phyloP scores from a whole-genome alignment of 2,888 invertebrate species.

The Cylloceria caligata region DNA sequence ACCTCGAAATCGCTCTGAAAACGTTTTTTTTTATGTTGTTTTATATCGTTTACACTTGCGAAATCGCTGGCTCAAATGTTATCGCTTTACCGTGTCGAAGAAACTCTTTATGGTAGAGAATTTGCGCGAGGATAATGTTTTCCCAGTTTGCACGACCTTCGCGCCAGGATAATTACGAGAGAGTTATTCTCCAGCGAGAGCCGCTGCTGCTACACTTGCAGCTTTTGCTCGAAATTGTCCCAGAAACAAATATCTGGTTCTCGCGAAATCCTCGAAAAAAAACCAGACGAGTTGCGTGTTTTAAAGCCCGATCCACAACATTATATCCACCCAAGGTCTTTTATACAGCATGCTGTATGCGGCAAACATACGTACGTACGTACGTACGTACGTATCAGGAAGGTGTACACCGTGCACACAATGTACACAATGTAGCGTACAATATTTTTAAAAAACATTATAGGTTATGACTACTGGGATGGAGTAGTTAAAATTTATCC shows the following conservation, averaged over 20 bases:
- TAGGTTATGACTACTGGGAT: too few relatives aligned
- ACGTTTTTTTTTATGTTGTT: constrained; percentile 5
- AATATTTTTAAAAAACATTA: too few relatives aligned
- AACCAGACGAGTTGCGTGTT: neutral
- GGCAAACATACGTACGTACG: too few relatives aligned
- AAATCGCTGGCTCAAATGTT: neutral
- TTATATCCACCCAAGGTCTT: constrained; percentile 26
- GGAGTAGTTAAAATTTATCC: too few relatives aligned
- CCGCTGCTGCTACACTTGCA: neutral
- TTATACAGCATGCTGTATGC: neutral
- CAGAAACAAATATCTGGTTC: neutral
- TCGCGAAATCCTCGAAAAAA: constrained; percentile 14
- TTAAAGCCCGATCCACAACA: constrained; percentile 14
- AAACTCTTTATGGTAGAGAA: constrained; percentile 20
- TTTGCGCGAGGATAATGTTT: constrained; percentile 17
- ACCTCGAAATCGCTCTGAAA: constrained; percentile 20
- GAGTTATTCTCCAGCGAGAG: neutral
- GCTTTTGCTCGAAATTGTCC: neutral
- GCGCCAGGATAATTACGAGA: constrained; percentile 20
- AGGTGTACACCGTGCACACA: too few relatives aligned
- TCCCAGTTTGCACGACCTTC: constrained; percentile 11
- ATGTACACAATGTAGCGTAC: too few relatives aligned
- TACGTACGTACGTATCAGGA: too few relatives aligned
- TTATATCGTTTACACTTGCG: neutral
- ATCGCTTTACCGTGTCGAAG: constrained; percentile 15